These are phyloP conservation scores for Ypsolopha sequella DNA, from an alignment of 2,888 invertebrate genomes.

Conservation along the genomic window DNA sequence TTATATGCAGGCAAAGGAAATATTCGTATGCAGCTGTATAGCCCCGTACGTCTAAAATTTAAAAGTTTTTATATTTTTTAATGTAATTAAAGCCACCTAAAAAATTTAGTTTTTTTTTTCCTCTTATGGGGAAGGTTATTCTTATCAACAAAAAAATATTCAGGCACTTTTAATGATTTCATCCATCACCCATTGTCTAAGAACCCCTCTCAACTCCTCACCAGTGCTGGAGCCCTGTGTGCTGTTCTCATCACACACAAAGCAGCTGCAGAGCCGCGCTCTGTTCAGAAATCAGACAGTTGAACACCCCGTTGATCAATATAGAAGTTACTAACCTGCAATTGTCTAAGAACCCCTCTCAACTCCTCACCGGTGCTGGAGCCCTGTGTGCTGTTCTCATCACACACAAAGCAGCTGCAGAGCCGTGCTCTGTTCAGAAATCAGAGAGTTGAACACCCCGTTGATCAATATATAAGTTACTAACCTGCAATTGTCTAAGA, in stretches of 20 bases:
- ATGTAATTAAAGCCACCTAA: too few relatives aligned
- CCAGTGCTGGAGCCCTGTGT: conserved; percentile 81
- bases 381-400: conserved; percentile 88
- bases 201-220: conserved; percentile 59
- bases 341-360: conserved; percentile 87
- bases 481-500: conserved; percentile 76
- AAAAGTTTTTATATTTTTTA: too few relatives aligned
- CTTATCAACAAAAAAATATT: too few relatives aligned
- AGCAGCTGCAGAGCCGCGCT: conserved; percentile 88
- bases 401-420: conserved; percentile 89
- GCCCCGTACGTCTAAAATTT: too few relatives aligned
- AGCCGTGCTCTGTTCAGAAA: conserved; percentile 81
- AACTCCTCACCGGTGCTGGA: conserved; percentile 87
- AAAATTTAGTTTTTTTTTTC: too few relatives aligned
- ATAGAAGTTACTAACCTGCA: conserved; percentile 92
- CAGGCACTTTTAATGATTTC: too few relatives aligned
- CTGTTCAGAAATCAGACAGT: conserved; percentile 84
- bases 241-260: conserved; percentile 94
- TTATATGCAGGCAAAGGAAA: too few relatives aligned
- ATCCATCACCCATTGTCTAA: too few relatives aligned
- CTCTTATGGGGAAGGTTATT: too few relatives aligned
- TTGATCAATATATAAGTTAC: conserved; percentile 99
- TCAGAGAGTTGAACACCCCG: conserved; percentile 91
- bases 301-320: conserved; percentile 98
- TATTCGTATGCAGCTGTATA: too few relatives aligned